Evolutionary conservation across 2,888 invertebrate species (phyloP).

Genomic region (Cantharis rufa): DNA sequence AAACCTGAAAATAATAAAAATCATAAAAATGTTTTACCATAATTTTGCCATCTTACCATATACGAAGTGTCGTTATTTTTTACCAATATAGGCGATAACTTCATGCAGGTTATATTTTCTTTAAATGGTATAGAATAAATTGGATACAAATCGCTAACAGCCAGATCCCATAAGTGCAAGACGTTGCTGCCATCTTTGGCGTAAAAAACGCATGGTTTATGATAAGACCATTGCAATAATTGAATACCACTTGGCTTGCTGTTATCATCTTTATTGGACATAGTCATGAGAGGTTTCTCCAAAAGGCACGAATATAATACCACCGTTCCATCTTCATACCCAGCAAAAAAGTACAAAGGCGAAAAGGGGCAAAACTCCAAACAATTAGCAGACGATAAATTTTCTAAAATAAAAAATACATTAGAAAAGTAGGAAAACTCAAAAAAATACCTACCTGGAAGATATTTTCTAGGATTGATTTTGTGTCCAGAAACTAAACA

Average conservation of each 20-base stretch:
- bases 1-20: conserved; percentile 51
- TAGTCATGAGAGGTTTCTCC: conserved; percentile 53
- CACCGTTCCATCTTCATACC: conserved; percentile 59
- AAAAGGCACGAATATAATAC: conserved; percentile 56
- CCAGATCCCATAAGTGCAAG: conserved; percentile 61
- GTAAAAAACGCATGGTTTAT: conserved; percentile 59
- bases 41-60: conserved; percentile 50
- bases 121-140: conserved; percentile 54
- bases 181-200: conserved; percentile 55
- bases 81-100: conserved; percentile 51
- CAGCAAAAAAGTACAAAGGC: conserved; percentile 57
- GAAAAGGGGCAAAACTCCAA: conserved; percentile 58
- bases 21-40: not conserved
- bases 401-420: conserved; percentile 37
- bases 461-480: conserved; percentile 45
- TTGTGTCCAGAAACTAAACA: conserved; percentile 46
- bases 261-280: conserved; percentile 48
- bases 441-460: conserved; percentile 38
- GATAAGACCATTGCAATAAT: conserved; percentile 59
- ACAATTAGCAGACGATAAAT: conserved; percentile 51
- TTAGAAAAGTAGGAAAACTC: no score
- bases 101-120: conserved; percentile 54
- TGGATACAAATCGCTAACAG: conserved; percentile 58
- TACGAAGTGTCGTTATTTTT: conserved; percentile 48
- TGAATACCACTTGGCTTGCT: conserved; percentile 46